Evolutionary conservation across 2,888 invertebrate genomes (phyloP), one percentile per base, ranked within the genome.

Genomic region (Rotaria sp.): DNA sequence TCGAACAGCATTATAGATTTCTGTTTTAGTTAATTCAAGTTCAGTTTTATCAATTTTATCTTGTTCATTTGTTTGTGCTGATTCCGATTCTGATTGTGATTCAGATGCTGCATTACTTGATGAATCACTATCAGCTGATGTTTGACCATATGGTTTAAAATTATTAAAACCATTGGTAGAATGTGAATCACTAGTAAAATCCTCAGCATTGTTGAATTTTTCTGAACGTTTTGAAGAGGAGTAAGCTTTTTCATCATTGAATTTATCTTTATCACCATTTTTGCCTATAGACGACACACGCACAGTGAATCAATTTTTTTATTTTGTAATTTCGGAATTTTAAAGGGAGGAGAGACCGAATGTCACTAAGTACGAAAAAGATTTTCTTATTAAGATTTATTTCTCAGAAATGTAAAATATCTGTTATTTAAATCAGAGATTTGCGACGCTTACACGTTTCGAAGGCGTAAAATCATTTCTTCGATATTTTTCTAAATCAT

Each of bases 11-110:
- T 35, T 67, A 45, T 85, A 84, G 4, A 87, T 85, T 67, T 85
- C 85, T 35, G 75, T 85, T 84, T 87, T 87, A 35, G 85, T 85
- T n/a, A 85, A 50, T 50, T 87, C 87, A n/a, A 86, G 15, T 38
- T 86, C 86, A 45, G 75, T 52, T 35, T 52, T 80, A 38, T 35
- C 84, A 18, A 84, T 85, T 13, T 45, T 45, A 45, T 86, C 84
- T 75, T 86, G 85, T 24, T 75, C 52, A 35, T 85, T 85, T 18
- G 74, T 35, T 52, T 85, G 80, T 10, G 85, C 80, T 24, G 85
- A 85, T 52, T 74, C 67, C 1, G 85, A 75, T 26, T 86, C 86
- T 5, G 86, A 86, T n/a, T 80, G 45, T 11, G 80, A 80, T 45
- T 80, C 80, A 1, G 80, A 45, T 45, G 45, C 35, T n/a, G 80